Percentiles rank a stretch among this genome's conserved stretches.
Evolutionary conservation across 1,140 invertebrate species (phyloP).

Genomic region (Drosophila biarmipes): DNA sequence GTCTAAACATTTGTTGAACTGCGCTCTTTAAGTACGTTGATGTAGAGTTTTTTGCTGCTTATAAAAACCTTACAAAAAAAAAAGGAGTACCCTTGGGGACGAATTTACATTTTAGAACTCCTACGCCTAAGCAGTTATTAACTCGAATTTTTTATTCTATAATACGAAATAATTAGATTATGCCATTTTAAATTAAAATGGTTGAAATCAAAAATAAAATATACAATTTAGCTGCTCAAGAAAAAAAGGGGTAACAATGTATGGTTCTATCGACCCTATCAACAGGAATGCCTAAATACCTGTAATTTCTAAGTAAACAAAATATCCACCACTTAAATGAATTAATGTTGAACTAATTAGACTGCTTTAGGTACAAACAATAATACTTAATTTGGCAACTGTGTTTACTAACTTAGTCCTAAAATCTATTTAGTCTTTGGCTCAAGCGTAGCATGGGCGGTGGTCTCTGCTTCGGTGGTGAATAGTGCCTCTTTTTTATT

Average conservation of each 20-base stretch:
- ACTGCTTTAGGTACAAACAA: constrained; percentile 10
- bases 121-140: no score
- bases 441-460: constrained; percentile 43
- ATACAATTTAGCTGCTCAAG: no score
- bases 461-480: constrained; percentile 21
- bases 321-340: constrained; percentile 3
- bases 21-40: neutral
- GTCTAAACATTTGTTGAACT: neutral
- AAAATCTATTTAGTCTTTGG: constrained; percentile 65
- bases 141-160: no score
- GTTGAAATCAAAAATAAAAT: neutral
- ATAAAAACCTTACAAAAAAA: neutral
- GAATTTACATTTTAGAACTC: no score
- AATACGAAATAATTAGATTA: no score
- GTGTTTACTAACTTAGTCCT: constrained; percentile 40
- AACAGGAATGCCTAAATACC: neutral
- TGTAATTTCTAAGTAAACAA: neutral
- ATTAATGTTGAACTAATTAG: neutral
- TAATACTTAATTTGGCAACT: constrained; percentile 55
- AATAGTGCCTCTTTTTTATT: neutral
- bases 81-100: neutral
- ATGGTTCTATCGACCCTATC: no score
- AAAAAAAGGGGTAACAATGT: no score
- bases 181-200: no score
- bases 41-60: neutral